phyloP scores from a whole-genome alignment of 2,888 invertebrate genomes.

The Trichacis sp. region DNA sequence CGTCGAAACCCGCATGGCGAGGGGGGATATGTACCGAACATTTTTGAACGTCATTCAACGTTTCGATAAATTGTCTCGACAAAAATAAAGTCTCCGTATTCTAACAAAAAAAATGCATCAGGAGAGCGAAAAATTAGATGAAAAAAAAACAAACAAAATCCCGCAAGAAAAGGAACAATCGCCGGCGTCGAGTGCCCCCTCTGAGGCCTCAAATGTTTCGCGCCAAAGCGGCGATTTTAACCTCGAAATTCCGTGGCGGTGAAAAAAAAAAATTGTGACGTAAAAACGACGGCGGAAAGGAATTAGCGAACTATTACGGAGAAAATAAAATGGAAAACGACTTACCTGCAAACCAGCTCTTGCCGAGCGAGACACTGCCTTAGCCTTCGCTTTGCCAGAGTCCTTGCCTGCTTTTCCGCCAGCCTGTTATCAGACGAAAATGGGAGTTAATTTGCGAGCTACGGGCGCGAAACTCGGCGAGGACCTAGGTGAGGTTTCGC shows the following conservation, averaged over 20 bases:
- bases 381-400: conserved; percentile 99
- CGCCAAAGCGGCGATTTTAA: conserved; percentile 57
- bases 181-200: too few relatives aligned
- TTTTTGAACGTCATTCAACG: too few relatives aligned
- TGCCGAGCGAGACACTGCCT: conserved; percentile 98
- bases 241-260: too few relatives aligned
- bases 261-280: too few relatives aligned
- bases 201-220: conserved; percentile 49
- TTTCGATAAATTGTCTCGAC: too few relatives aligned
- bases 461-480: conserved; percentile 74
- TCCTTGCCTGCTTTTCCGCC: conserved; percentile 99
- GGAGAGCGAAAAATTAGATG: too few relatives aligned
- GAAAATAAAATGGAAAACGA: too few relatives aligned
- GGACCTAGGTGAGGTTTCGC: conserved; percentile 67
- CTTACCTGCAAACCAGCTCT: conserved; percentile 97
- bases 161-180: neutral
- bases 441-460: conserved; percentile 72
- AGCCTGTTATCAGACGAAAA: conserved; percentile 77
- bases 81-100: too few relatives aligned
- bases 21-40: too few relatives aligned
- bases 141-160: neutral
- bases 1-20: too few relatives aligned
- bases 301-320: conserved; percentile 1
- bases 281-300: too few relatives aligned
- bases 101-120: too few relatives aligned